phyloP scores from a whole-genome alignment of 2,888 invertebrate genomes.

The Lacanobia wlatinum region DNA sequence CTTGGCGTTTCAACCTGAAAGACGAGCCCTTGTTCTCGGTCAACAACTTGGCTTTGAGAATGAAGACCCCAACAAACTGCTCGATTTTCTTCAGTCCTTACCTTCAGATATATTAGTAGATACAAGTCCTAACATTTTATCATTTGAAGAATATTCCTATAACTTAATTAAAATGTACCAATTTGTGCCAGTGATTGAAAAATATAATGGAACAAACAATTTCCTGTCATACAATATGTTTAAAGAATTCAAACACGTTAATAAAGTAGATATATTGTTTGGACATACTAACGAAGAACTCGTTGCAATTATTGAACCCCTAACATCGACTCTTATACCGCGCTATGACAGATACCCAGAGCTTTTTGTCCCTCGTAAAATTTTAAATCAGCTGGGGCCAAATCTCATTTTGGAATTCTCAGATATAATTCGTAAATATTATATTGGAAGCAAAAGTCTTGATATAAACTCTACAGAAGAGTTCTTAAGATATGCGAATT shows the following conservation, averaged over 20 bases:
- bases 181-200: conserved; percentile 44
- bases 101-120: conserved; percentile 24
- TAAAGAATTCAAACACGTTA: neutral
- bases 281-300: conserved; percentile 28
- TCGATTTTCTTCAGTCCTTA: conserved; percentile 34
- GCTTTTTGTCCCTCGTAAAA: conserved; percentile 23
- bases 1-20: conserved; percentile 29
- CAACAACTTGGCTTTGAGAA: conserved; percentile 27
- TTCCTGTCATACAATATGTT: conserved; percentile 26
- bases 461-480: conserved; percentile 19
- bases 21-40: conserved; percentile 27
- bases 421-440: conserved; percentile 21
- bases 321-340: neutral
- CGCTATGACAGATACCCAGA: conserved; percentile 28
- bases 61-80: conserved; percentile 19
- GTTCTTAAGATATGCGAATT: conserved; percentile 2
- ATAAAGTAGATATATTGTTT: conserved; percentile 40
- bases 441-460: conserved; percentile 24
- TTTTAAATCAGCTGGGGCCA: neutral
- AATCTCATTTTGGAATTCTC: conserved; percentile 14
- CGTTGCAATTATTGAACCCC: neutral
- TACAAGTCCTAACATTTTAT: conserved; percentile 27
- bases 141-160: conserved; percentile 28
- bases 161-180: conserved; percentile 19
- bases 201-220: conserved; percentile 23